phyloP scores from a whole-genome alignment of 2,888 invertebrate species.

The Labia minor region DNA sequence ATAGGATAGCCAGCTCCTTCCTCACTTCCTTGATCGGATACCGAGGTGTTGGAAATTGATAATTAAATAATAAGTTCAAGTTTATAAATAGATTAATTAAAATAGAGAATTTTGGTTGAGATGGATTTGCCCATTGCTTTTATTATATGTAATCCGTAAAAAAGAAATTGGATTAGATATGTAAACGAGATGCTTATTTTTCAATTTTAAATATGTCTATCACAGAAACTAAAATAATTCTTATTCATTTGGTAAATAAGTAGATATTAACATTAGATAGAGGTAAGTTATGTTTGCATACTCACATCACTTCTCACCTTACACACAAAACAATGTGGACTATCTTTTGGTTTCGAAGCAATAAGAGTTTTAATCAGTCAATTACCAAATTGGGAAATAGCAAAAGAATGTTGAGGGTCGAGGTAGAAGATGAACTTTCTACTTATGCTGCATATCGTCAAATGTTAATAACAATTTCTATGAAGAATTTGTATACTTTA shows the following conservation, averaged over 20 bases:
- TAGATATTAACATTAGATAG: background rate
- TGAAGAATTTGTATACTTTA: too few species aligned
- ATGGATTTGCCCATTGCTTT: background rate
- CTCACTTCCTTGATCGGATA: background rate
- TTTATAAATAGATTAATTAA: conserved; percentile 13
- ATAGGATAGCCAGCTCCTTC: background rate
- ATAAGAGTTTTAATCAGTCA: too few species aligned
- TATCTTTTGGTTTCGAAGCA: too few species aligned
- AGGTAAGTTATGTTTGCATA: too few species aligned
- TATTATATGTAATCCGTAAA: background rate
- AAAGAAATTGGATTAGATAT: background rate
- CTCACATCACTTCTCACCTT: too few species aligned
- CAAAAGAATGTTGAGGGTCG: too few species aligned
- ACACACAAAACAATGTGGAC: too few species aligned
- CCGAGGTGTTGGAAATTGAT: background rate
- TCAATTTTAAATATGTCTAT: background rate
- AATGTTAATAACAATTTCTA: too few species aligned
- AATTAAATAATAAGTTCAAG: conserved; percentile 1
- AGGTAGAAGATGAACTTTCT: too few species aligned
- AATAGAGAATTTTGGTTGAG: background rate
- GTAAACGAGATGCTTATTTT: background rate
- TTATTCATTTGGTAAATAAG: too few species aligned
- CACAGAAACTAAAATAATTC: background rate
- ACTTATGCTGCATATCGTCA: too few species aligned
- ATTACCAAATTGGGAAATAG: too few species aligned